phyloP scores from a whole-genome alignment of 2,797 vertebrate species.

The Allobates femoralis region DNA sequence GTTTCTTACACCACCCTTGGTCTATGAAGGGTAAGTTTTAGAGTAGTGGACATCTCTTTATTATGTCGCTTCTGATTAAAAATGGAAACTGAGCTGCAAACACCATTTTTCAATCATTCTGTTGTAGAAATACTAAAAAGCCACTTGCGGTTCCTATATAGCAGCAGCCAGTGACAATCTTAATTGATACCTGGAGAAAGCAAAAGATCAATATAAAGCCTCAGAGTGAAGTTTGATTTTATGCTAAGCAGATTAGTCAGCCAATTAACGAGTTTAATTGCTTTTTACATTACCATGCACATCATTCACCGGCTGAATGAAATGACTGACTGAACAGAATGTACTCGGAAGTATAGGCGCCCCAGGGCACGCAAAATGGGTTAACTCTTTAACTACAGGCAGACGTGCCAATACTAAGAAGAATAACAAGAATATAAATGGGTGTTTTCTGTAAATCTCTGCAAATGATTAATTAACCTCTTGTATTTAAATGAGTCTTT shows the following conservation, averaged over 20 bases:
- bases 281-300: slow-evolving; percentile 23
- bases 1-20: too few species aligned
- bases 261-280: slow-evolving; percentile 49
- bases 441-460: neutral
- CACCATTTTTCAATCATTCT: neutral
- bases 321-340: slow-evolving; percentile 21
- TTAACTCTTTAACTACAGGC: slow-evolving; percentile 32
- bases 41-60: too few species aligned
- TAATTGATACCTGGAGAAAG: neutral
- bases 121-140: neutral
- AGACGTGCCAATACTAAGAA: slow-evolving; percentile 38
- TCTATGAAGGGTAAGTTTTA: too few species aligned
- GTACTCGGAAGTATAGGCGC: neutral
- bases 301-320: neutral
- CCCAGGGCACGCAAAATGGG: slow-evolving; percentile 12
- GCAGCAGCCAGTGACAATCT: neutral
- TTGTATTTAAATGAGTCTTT: neutral
- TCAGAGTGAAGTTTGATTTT: slow-evolving; percentile 46
- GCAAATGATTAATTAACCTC: slow-evolving; percentile 2
- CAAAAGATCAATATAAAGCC: slow-evolving; percentile 51
- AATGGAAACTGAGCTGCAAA: neutral
- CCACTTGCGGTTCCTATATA: neutral
- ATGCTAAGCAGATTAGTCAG: slow-evolving; percentile 50
- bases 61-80: too few species aligned
- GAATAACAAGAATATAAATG: slow-evolving; percentile 17